These are phyloP conservation scores for Druon quercuslanigerum DNA, from an alignment of 1,140 invertebrate species.

Conservation along the genomic window DNA sequence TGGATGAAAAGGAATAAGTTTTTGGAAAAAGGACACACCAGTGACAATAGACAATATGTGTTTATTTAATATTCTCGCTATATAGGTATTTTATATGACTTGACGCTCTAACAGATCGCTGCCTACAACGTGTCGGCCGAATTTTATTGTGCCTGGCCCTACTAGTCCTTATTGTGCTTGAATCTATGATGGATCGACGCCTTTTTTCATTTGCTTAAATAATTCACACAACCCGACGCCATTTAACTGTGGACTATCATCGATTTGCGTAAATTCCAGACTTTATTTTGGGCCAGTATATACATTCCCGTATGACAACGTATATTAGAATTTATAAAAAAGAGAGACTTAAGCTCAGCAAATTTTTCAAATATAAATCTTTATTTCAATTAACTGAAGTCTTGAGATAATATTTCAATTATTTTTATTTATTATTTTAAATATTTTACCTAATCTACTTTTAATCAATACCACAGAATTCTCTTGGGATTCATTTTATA, in stretches of 20 bases:
- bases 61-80: slow-evolving; percentile 75
- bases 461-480: background rate
- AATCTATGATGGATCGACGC: slow-evolving; percentile 72
- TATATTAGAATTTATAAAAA: too few species aligned
- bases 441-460: too few species aligned
- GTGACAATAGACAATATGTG: slow-evolving; percentile 75
- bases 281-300: slow-evolving; percentile 24
- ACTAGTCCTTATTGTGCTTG: slow-evolving; percentile 75
- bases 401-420: too few species aligned
- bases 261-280: slow-evolving; percentile 47
- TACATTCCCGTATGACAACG: background rate
- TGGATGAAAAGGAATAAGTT: slow-evolving; percentile 27
- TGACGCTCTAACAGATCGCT: slow-evolving; percentile 74
- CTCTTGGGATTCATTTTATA: background rate
- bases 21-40: slow-evolving; percentile 57
- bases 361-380: too few species aligned
- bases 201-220: slow-evolving; percentile 58
- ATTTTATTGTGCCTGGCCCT: slow-evolving; percentile 76
- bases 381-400: background rate
- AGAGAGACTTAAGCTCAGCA: too few species aligned
- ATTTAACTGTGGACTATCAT: slow-evolving; percentile 51
- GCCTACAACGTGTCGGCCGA: slow-evolving; percentile 74
- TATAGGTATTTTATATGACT: slow-evolving; percentile 72
- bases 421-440: too few species aligned
- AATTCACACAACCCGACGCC: slow-evolving; percentile 51